Percentiles rank a stretch among this genome's conserved stretches.
These are phyloP conservation scores for Thaleichthys pacificus DNA, from an alignment of 2,797 vertebrate genomes.

Conservation along the genomic window DNA sequence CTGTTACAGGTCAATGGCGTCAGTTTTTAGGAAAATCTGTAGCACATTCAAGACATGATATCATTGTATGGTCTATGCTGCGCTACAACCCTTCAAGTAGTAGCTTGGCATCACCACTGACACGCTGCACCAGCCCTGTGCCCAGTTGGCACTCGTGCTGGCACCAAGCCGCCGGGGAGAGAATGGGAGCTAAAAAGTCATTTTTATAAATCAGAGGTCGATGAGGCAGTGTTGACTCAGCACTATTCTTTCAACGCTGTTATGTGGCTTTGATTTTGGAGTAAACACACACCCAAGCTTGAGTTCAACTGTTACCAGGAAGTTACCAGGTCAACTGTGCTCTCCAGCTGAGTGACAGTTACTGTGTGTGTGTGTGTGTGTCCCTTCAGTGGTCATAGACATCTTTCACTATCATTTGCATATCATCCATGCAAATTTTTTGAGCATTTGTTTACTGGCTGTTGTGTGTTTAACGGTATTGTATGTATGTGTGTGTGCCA, in stretches of 20 bases:
- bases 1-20: conserved; percentile 6
- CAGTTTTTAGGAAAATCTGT: not conserved
- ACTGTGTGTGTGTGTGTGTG: conserved; percentile 28
- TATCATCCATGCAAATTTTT: not conserved
- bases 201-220: not conserved
- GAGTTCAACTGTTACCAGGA: not conserved
- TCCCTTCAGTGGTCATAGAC: not conserved
- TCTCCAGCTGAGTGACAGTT: not conserved
- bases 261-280: conserved; percentile 1
- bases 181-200: not conserved
- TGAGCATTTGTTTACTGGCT: too few species aligned
- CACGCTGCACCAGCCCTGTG: not conserved
- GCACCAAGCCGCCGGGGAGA: not conserved
- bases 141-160: not conserved
- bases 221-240: too few species aligned
- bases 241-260: not conserved
- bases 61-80: not conserved
- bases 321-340: conserved; percentile 2
- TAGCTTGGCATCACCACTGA: not conserved
- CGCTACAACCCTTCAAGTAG: too few species aligned
- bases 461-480: not conserved
- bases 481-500: not conserved
- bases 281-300: too few species aligned
- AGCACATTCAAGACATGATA: not conserved
- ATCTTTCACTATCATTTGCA: conserved; percentile 14